A percentile compares a stretch with the other conserved stretches of the same genome.
Evolutionary conservation across 2,113 vertebrate species (phyloP).

Genomic region (Nerophis ophidion): DNA sequence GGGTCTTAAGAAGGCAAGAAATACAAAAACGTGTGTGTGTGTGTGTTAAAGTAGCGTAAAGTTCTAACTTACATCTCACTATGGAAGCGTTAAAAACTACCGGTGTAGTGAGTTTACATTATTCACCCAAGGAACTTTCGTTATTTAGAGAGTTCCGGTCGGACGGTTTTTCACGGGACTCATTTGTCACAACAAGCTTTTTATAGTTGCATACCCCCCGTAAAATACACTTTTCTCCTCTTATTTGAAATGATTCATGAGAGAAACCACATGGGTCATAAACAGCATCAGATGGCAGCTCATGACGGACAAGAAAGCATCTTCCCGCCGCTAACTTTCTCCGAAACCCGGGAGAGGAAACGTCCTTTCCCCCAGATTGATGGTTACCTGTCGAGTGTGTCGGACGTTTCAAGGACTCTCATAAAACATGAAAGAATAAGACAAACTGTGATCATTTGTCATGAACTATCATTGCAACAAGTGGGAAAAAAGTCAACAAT

Average conservation of each 20-base stretch:
- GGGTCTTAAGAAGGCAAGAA: no score
- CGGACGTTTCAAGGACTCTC: constrained; percentile 20
- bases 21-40: no score
- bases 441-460: background rate
- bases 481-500: background rate
- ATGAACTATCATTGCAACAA: background rate
- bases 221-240: no score
- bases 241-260: constrained; percentile 20
- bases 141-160: no score
- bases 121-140: no score
- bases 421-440: constrained; percentile 5
- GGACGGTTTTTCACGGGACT: no score
- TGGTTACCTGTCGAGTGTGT: constrained; percentile 7
- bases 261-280: constrained; percentile 44
- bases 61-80: no score
- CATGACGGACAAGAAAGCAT: constrained; percentile 30
- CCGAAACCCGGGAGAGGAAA: constrained; percentile 15
- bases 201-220: no score
- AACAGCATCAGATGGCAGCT: constrained; percentile 33
- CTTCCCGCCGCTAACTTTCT: constrained; percentile 16
- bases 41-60: no score
- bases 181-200: no score
- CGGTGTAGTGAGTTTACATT: no score
- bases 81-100: no score
- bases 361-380: constrained; percentile 16